These are phyloP conservation scores for Thera britannica DNA, from an alignment of 2,888 invertebrate genomes.

Conservation along the genomic window DNA sequence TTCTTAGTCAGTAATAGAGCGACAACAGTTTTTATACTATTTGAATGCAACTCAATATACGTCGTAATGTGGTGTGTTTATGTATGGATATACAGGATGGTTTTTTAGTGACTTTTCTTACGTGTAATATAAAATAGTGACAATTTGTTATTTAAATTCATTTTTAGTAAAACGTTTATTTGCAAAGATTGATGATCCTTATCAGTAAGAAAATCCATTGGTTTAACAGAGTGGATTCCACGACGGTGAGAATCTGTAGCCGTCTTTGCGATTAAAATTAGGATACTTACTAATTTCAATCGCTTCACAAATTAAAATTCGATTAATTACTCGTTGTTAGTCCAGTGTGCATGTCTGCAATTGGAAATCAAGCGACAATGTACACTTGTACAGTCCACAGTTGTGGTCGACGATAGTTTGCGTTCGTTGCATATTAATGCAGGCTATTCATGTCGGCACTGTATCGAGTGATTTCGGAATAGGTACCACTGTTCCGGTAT, in stretches of 20 bases:
- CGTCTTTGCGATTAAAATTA: too few species aligned
- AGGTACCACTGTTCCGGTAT: conserved; percentile 34
- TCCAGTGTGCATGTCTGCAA: conserved; percentile 32
- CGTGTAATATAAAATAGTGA: too few species aligned
- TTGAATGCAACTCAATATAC: neutral
- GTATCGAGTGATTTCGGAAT: conserved; percentile 43
- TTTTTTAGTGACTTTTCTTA: too few species aligned
- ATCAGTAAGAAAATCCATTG: too few species aligned
- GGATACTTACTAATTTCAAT: too few species aligned
- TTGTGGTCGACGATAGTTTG: conserved; percentile 60
- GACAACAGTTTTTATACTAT: neutral
- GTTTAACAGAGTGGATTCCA: too few species aligned
- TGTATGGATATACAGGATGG: too few species aligned
- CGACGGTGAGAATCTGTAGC: too few species aligned
- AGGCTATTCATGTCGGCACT: conserved; percentile 43
- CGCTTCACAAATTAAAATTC: too few species aligned
- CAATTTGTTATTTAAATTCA: too few species aligned
- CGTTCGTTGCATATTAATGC: conserved; percentile 70
- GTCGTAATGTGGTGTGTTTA: neutral
- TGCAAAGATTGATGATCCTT: too few species aligned
- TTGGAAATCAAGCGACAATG: conserved; percentile 45
- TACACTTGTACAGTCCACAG: conserved; percentile 51
- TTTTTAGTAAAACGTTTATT: too few species aligned
- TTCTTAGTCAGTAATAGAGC: conserved; percentile 8
- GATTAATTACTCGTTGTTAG: neutral